Evolutionary conservation across 2,113 vertebrate species (phyloP), one percentile per base, ranked within the genome.

Genomic region (Pelusios castaneus): DNA sequence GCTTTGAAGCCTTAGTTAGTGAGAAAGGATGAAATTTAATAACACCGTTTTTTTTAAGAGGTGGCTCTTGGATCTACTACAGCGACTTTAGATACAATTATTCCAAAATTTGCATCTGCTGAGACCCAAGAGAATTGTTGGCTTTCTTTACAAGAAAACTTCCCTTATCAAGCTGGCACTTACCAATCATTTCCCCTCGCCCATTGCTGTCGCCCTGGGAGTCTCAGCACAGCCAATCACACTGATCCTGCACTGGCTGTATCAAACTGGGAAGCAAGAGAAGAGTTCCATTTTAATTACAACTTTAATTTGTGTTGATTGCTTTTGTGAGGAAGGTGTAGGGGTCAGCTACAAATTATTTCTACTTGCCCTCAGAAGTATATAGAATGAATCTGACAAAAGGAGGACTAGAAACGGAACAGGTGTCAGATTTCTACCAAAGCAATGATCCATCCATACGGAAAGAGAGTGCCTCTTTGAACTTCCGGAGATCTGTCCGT

Each of bases 21-120:
- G 1, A 0, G 0, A 0, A 3, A 41, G 90, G 76, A 29, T 58
- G 88, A 11, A 0, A 8, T 89, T 88, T 24, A 10, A 3, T 22
- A 1, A 24, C 19, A 7, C 21, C 3, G 1, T 1, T 1, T 6
- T 3, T 24, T 45, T 58, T 43, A 77, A 3, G 0, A 55, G 21
- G 4, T 6, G 76, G 43, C n/a, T 38, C 43, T 10, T 43, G 1
- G 22, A 0, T 43, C 73, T 58, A 4, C 1, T 29, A 2, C 2
- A 14, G 17, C 41, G 55, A 1, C 14, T 9, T 13, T 38, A 89
- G 83, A 31, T 79, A 1, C 2, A 63, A 17, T 1, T 75, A 43
- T 38, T 25, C 27, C 55, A 5, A 54, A 51, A 13, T 70, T 2
- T 31, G 0, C 0, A 1, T n/a, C n/a, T n/a, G n/a, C 75, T 10